Base-by-base conservation (phyloP, 2,888 invertebrate genomes). In the Mythimna lalbum region DNA sequence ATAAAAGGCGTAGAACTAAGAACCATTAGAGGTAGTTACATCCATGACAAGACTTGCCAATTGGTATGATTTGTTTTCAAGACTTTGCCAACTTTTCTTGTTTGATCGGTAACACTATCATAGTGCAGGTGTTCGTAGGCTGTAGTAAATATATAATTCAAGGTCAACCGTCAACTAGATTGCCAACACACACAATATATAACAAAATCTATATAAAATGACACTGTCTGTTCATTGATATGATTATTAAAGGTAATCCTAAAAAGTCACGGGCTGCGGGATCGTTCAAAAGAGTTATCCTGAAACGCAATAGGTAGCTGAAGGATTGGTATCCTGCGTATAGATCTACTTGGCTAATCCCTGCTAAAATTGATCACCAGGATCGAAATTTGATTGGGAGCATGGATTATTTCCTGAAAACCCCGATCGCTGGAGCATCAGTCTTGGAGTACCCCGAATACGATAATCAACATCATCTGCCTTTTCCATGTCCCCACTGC, bases 81-180 rank as follows among this genome's bases (percentile, higher is more conserved):
- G 57, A n/a, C 63, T 10, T 17, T 57, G 27, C 23, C 36, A 66
- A 66, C 23, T 50, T 36, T n/a, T 12, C 43, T 63, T 63, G 49
- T 49, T 47, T 47, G 23, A 63, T 50, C 23, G 23, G 33, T n/a
- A 57, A 31, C 17, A 31, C 9, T 12, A 10, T 59, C 14, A 19
- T 3, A 1, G 31, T 50, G 23, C 65, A 64, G n/a, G 23, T 36
- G n/a, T 50, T n/a, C 49, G 21, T n/a, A 10, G 4, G 17, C 17
- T 2, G 7, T 23, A 17, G 7, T 65, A 0, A 65, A n/a, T 3
- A 21, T 43, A 7, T 3, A 6, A 21, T 23, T 64, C 36, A 64
- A 4, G 63, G 33, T 36, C 9, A 49, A 10, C 14, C 4, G 10
- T 62, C 0, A 19, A 14, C 47, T 65, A 33, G 14, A 27, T 52